Evolutionary conservation across 2,888 invertebrate genomes (phyloP).

Genomic region (Alcis repandata): DNA sequence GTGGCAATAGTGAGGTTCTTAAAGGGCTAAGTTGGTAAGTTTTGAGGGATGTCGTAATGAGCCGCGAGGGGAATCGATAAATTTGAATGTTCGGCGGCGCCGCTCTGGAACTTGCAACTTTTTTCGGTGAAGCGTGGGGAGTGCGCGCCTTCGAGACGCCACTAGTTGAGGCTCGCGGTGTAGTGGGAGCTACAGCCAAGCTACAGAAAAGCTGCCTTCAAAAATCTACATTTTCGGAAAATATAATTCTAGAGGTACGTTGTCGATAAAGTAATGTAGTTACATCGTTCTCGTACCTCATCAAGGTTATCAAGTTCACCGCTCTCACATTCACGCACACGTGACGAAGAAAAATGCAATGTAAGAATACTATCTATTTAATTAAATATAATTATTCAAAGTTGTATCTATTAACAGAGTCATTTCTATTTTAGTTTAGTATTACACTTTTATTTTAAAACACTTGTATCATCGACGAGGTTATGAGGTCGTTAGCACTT

Average conservation of each 20-base stretch:
- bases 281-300: too few species aligned
- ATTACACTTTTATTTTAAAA: slow-evolving; percentile 15
- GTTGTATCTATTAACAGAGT: slow-evolving; percentile 3
- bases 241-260: too few species aligned
- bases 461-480: slow-evolving; percentile 17
- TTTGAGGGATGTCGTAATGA: slow-evolving; percentile 85
- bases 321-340: neutral
- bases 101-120: slow-evolving; percentile 85
- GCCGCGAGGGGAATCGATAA: slow-evolving; percentile 84
- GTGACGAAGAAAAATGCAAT: neutral
- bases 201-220: too few species aligned
- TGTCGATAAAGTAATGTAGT: too few species aligned
- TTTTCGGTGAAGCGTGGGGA: slow-evolving; percentile 80
- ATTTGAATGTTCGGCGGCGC: slow-evolving; percentile 86
- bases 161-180: slow-evolving; percentile 51
- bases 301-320: too few species aligned
- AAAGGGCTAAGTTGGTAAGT: slow-evolving; percentile 84
- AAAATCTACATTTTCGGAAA: too few species aligned
- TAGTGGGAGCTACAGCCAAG: slow-evolving; percentile 43
- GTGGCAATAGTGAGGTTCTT: slow-evolving; percentile 75
- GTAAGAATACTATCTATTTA: neutral
- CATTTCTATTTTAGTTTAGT: slow-evolving; percentile 11
- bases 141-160: slow-evolving; percentile 79
- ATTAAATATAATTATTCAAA: neutral
- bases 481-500: slow-evolving; percentile 24